Percentiles rank a stretch among this genome's conserved stretches.
These are phyloP conservation scores for Hemicrepidius hirtus DNA, from an alignment of 2,888 invertebrate genomes.

Conservation along the genomic window DNA sequence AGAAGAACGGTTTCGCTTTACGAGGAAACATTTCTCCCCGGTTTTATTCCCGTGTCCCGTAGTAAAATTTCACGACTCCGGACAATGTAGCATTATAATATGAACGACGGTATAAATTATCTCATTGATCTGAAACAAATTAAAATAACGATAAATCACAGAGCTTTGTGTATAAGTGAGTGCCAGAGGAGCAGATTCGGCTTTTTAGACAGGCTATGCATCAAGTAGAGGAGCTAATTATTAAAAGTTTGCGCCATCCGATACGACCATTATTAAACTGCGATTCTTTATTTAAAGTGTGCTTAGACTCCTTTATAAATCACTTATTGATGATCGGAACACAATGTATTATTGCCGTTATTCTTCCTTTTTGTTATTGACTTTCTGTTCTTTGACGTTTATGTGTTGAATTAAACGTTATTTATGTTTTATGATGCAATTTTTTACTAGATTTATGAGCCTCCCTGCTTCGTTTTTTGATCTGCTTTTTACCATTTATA, in stretches of 20 bases:
- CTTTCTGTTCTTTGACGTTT: constrained; percentile 52
- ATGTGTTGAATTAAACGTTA: constrained; percentile 53
- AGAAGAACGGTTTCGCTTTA: constrained; percentile 17
- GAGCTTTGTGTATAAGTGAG: constrained; percentile 47
- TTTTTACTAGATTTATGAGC: constrained; percentile 45
- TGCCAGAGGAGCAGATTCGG: constrained; percentile 48
- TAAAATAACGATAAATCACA: constrained; percentile 60
- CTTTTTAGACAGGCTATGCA: constrained; percentile 57
- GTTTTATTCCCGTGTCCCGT: constrained; percentile 14
- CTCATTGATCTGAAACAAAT: constrained; percentile 60
- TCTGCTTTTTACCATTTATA: constrained; percentile 43
- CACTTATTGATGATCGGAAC: constrained; percentile 56
- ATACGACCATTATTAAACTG: constrained; percentile 58
- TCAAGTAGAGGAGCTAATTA: constrained; percentile 59
- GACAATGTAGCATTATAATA: constrained; percentile 40
- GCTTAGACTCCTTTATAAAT: constrained; percentile 56
- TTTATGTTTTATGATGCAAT: constrained; percentile 51
- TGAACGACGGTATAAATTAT: constrained; percentile 54
- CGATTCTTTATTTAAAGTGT: constrained; percentile 57
- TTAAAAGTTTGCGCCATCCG: constrained; percentile 58
- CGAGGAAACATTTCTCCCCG: constrained; percentile 5
- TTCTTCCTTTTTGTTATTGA: constrained; percentile 48
- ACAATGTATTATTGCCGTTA: constrained; percentile 51
- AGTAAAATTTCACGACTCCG: constrained; percentile 37
- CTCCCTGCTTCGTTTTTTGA: constrained; percentile 31